Evolutionary conservation across 2,888 invertebrate genomes (phyloP).

Genomic region (Acanthosepion lycidas): DNA sequence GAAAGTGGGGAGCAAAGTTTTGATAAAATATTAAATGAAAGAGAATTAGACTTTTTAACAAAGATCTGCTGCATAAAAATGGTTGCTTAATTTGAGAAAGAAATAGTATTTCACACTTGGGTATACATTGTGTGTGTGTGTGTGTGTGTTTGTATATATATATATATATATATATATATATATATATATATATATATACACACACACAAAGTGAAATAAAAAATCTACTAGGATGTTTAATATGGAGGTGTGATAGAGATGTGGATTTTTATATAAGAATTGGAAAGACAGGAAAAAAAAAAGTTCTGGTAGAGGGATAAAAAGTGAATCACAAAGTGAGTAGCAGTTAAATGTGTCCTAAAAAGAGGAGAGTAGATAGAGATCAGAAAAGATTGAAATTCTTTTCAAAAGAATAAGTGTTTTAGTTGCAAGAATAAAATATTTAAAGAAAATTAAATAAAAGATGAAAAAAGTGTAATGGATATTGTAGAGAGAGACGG

Average conservation of each 20-base stretch:
- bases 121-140: no score
- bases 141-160: no score
- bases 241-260: not conserved
- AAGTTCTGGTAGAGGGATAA: not conserved
- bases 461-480: not conserved
- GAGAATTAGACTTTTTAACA: no score
- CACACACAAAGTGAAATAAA: not conserved
- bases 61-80: no score
- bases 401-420: slow-evolving; percentile 10
- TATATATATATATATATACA: not conserved
- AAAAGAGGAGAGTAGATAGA: not conserved
- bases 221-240: not conserved
- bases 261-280: not conserved
- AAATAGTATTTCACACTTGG: no score
- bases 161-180: not conserved
- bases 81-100: no score
- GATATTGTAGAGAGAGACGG: not conserved
- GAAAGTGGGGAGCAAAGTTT: no score
- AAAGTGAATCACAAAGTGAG: not conserved
- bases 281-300: not conserved
- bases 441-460: not conserved
- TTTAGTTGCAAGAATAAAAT: slow-evolving; percentile 17
- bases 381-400: not conserved
- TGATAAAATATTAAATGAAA: no score
- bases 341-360: not conserved